Percentiles rank a stretch among this genome's conserved stretches.
phyloP scores from a whole-genome alignment of 2,113 vertebrate genomes.

The Halcyon senegalensis region DNA sequence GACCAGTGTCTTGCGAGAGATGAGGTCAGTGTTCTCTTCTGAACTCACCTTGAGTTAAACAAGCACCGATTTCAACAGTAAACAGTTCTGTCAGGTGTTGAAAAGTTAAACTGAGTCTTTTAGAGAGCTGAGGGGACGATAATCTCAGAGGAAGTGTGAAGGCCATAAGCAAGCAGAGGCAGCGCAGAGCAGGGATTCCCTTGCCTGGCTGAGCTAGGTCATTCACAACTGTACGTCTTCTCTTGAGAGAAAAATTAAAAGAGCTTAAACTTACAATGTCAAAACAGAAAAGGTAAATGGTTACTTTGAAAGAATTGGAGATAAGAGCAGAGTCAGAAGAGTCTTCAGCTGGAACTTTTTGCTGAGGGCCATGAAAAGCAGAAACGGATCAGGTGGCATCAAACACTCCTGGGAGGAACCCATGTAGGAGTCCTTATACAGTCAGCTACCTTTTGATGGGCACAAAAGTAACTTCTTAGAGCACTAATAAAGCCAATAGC shows the following conservation, averaged over 20 bases:
- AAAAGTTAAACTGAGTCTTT: not conserved
- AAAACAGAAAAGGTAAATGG: not conserved
- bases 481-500: not conserved
- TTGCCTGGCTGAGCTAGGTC: not conserved
- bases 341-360: not conserved
- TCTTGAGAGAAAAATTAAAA: not conserved
- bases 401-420: not conserved
- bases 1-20: not conserved
- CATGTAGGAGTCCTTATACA: rapidly evolving
- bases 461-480: not conserved
- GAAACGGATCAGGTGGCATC: rapidly evolving
- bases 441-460: not conserved
- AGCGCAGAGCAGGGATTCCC: not conserved
- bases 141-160: not conserved
- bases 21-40: not conserved
- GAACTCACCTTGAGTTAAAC: not conserved
- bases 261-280: not conserved
- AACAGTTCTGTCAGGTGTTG: not conserved
- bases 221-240: not conserved
- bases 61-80: not conserved
- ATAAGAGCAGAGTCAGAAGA: not conserved
- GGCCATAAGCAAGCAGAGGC: not conserved
- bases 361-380: not conserved
- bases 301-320: not conserved
- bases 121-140: not conserved